Evolutionary conservation across 2,888 invertebrate genomes (phyloP).

Genomic region (Heliconius erato): DNA sequence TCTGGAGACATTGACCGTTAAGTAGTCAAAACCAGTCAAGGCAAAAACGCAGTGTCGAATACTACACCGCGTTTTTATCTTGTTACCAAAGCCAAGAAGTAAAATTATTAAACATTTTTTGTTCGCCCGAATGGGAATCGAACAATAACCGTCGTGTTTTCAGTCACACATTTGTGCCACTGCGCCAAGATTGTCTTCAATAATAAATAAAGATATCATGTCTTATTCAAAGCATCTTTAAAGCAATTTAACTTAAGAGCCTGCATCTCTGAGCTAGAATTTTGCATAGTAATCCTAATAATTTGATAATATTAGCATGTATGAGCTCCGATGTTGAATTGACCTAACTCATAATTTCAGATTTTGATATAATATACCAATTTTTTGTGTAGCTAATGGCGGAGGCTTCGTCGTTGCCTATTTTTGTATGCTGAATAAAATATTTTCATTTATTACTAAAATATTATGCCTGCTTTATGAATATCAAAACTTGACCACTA

Average conservation of each 20-base stretch:
- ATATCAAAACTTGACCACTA: neutral
- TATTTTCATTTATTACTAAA: neutral
- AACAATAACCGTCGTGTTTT: neutral
- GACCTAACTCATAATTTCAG: neutral
- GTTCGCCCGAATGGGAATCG: neutral
- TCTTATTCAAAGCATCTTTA: neutral
- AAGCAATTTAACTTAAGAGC: slow-evolving; percentile 4
- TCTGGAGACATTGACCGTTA: too few species aligned
- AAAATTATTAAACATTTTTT: too few species aligned
- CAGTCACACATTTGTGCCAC: neutral
- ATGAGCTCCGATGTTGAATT: neutral
- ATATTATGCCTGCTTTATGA: neutral
- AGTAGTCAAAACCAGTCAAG: too few species aligned
- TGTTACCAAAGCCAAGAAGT: too few species aligned
- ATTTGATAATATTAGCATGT: neutral
- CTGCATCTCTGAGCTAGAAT: neutral
- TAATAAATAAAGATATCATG: neutral
- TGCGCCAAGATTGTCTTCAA: neutral
- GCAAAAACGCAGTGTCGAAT: too few species aligned
- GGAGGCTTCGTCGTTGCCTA: neutral
- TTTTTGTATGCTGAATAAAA: neutral
- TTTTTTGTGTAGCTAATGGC: neutral
- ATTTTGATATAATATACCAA: neutral
- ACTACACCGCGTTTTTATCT: too few species aligned
- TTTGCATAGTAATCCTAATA: neutral